Evolutionary conservation across 2,888 invertebrate species (phyloP).

Genomic region (Periphyllus acericola): DNA sequence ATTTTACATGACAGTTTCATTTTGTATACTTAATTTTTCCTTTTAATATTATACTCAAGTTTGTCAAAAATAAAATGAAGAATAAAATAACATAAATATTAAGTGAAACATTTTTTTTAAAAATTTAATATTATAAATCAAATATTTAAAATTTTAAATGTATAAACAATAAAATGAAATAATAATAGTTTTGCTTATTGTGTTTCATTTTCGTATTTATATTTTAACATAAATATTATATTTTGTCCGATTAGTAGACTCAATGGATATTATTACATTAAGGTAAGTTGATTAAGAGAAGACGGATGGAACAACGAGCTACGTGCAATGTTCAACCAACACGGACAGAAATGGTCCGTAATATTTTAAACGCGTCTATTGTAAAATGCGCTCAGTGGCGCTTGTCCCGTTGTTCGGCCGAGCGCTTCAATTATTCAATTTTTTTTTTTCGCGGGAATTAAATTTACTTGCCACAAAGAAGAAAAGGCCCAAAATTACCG

Average conservation of each 20-base stretch:
- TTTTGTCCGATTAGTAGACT: neutral
- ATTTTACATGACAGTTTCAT: constrained; percentile 29
- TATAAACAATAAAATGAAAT: constrained; percentile 24
- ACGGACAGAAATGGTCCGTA: constrained; percentile 15
- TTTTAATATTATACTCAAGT: constrained; percentile 23
- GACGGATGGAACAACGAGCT: constrained; percentile 24
- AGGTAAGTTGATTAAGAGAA: constrained; percentile 7
- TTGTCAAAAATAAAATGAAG: constrained; percentile 27
- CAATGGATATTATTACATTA: neutral
- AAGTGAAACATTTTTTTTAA: neutral
- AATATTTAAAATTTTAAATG: constrained; percentile 15
- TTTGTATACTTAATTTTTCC: constrained; percentile 7
- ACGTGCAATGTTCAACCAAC: neutral
- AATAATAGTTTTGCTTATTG: constrained; percentile 9
- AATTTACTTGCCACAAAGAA: no score
- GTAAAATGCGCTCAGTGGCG: no score
- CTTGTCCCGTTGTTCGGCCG: no score
- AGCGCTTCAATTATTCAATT: no score
- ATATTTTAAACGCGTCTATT: neutral
- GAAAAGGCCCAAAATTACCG: no score
- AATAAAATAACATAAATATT: constrained; percentile 11
- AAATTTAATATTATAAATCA: constrained; percentile 5
- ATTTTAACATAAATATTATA: constrained; percentile 11
- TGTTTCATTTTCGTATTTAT: constrained; percentile 21
- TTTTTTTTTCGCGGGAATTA: no score